A percentile compares a stretch with the other conserved stretches of the same genome.
These are phyloP conservation scores for Anneissia japonica DNA, from an alignment of 35 echinoderm and acorn worm species.

Conservation along the genomic window DNA sequence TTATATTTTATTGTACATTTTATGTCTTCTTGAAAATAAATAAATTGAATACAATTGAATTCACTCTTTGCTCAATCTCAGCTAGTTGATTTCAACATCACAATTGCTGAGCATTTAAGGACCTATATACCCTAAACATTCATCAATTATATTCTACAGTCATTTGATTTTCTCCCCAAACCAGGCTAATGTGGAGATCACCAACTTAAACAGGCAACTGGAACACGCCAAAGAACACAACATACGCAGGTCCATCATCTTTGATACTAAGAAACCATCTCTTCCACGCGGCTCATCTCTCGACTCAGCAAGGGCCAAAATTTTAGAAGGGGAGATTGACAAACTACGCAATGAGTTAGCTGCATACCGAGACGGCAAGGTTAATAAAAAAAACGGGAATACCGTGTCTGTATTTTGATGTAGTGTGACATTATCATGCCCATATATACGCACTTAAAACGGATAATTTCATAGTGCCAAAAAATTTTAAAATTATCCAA, in stretches of 20 bases:
- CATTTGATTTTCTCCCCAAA: neutral
- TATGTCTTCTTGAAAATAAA: too few species aligned
- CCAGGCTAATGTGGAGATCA: neutral
- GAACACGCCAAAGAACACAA: neutral
- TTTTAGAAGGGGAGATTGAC: neutral
- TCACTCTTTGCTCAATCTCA: too few species aligned
- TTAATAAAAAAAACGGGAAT: neutral
- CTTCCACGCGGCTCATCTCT: neutral
- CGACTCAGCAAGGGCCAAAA: neutral
- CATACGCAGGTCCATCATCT: neutral
- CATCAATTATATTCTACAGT: too few species aligned
- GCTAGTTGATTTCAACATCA: too few species aligned
- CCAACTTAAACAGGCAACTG: neutral
- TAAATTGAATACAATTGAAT: too few species aligned
- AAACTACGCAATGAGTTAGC: neutral
- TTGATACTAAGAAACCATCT: neutral
- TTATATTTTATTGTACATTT: too few species aligned
- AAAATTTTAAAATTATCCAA: too few species aligned
- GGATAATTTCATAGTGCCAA: too few species aligned
- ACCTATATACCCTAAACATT: too few species aligned
- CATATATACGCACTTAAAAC: too few species aligned
- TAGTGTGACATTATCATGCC: too few species aligned
- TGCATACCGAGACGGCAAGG: neutral
- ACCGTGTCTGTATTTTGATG: neutral
- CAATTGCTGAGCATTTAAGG: too few species aligned